Conservation (phyloP, 2,113 vertebrate species). For the Xenus cinereus region DNA sequence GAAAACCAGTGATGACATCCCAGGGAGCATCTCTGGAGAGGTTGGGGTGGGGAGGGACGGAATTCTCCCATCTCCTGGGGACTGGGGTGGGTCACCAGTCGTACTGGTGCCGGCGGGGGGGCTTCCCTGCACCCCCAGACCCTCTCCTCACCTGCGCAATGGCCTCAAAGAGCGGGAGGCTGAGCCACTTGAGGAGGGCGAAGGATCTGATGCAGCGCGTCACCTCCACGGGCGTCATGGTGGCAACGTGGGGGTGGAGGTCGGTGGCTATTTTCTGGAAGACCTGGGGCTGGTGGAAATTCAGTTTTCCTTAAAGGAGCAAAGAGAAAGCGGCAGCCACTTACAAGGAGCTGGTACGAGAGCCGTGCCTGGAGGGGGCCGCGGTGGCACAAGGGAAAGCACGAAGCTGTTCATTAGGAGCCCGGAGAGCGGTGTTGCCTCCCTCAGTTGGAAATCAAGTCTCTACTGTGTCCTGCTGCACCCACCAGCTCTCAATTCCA, state of each 20-base stretch:
- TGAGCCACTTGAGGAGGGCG: constrained; percentile 87
- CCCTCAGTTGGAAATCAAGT: neutral
- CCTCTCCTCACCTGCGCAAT: constrained; percentile 78
- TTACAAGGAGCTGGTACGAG: neutral
- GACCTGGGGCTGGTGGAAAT: constrained; percentile 86
- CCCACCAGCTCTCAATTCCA: neutral
- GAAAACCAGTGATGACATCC: neutral
- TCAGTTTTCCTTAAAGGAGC: constrained; percentile 81
- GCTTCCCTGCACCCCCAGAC: accelerated
- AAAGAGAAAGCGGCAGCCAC: neutral
- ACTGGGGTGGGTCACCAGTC: neutral
- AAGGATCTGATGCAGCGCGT: constrained; percentile 82
- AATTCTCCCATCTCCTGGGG: neutral
- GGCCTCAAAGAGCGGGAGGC: constrained; percentile 84
- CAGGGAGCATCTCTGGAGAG: neutral
- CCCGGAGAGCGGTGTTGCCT: accelerated
- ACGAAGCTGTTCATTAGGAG: accelerated
- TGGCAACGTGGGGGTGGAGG: constrained; percentile 74
- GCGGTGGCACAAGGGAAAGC: neutral
- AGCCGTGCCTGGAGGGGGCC: accelerated
- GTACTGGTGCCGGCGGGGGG: neutral
- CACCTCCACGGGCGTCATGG: constrained; percentile 69
- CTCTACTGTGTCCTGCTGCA: neutral
- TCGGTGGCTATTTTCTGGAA: constrained; percentile 83
- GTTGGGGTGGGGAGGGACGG: no score